These are phyloP conservation scores for Acanthoscelides obtectus DNA, from an alignment of 2,888 invertebrate species.

Conservation along the genomic window DNA sequence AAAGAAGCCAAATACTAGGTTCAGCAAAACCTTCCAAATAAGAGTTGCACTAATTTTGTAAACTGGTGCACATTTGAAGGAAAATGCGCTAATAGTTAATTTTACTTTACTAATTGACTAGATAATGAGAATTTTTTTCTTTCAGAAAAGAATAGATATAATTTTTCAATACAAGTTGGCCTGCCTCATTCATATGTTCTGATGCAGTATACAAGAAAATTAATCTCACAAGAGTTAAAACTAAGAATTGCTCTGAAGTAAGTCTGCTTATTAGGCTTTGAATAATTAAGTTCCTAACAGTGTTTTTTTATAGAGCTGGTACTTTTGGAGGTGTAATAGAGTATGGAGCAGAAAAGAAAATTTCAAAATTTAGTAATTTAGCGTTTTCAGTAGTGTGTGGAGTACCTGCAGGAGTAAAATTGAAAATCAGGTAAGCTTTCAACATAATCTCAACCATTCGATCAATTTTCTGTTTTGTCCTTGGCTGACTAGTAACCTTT, in stretches of 20 bases:
- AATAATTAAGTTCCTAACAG: slow-evolving; percentile 24
- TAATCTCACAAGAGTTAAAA: slow-evolving; percentile 75
- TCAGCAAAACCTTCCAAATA: too few relatives aligned
- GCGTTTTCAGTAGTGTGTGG: slow-evolving; percentile 83
- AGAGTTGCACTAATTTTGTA: too few relatives aligned
- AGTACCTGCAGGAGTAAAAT: slow-evolving; percentile 79
- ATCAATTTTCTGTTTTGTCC: too few relatives aligned
- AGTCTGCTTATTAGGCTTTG: slow-evolving; percentile 7
- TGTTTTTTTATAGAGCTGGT: slow-evolving; percentile 59
- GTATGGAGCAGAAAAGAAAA: slow-evolving; percentile 89
- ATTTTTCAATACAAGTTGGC: slow-evolving; percentile 75
- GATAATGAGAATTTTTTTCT: slow-evolving; percentile 7
- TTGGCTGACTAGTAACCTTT: too few relatives aligned
- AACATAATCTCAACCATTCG: background rate
- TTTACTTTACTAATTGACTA: too few relatives aligned
- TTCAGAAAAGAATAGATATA: slow-evolving; percentile 48
- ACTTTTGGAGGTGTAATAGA: slow-evolving; percentile 84
- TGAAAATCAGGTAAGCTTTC: slow-evolving; percentile 72
- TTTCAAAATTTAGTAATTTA: slow-evolving; percentile 84
- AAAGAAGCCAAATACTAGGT: too few relatives aligned
- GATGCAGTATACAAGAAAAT: slow-evolving; percentile 72
- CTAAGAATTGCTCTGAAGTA: slow-evolving; percentile 55
- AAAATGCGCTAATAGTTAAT: too few relatives aligned
- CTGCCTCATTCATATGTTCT: slow-evolving; percentile 73
- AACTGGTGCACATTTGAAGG: too few relatives aligned